These are phyloP conservation scores for Muscicapa comitata DNA, from an alignment of 2,797 vertebrate genomes.

Conservation along the genomic window DNA sequence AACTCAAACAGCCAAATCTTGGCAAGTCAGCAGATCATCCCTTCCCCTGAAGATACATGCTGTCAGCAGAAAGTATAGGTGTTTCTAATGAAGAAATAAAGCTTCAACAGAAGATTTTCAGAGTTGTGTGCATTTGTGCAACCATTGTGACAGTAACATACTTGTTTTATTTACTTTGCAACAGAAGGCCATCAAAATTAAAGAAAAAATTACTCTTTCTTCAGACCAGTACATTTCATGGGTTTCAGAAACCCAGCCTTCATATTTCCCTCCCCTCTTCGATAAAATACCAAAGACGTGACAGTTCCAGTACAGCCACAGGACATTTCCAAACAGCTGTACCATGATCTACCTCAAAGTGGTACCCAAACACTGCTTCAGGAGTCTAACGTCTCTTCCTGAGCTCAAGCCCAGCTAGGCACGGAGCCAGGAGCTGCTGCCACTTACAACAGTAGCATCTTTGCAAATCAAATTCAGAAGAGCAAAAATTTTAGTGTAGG, in stretches of 20 bases:
- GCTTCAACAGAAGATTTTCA: background rate
- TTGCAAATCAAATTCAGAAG: conserved; percentile 17
- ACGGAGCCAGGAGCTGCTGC: background rate
- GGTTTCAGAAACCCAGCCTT: background rate
- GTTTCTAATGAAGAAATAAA: background rate
- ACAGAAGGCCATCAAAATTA: background rate
- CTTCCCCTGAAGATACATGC: background rate
- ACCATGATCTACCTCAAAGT: background rate
- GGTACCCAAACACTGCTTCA: conserved; percentile 19
- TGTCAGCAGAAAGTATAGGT: background rate
- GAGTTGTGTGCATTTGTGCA: background rate
- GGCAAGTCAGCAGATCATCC: background rate
- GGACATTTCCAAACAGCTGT: background rate
- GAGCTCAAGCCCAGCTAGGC: background rate
- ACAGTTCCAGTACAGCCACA: background rate
- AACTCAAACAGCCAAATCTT: background rate
- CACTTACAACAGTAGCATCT: background rate
- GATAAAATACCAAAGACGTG: background rate
- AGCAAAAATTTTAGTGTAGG: background rate
- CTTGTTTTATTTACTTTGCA: background rate
- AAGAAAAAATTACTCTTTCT: background rate
- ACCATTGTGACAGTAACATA: background rate
- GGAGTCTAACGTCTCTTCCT: background rate
- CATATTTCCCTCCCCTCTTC: background rate
- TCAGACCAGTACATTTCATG: background rate